Conservation (phyloP, 2,113 vertebrate species). For the Lepisosteus oculatus region DNA sequence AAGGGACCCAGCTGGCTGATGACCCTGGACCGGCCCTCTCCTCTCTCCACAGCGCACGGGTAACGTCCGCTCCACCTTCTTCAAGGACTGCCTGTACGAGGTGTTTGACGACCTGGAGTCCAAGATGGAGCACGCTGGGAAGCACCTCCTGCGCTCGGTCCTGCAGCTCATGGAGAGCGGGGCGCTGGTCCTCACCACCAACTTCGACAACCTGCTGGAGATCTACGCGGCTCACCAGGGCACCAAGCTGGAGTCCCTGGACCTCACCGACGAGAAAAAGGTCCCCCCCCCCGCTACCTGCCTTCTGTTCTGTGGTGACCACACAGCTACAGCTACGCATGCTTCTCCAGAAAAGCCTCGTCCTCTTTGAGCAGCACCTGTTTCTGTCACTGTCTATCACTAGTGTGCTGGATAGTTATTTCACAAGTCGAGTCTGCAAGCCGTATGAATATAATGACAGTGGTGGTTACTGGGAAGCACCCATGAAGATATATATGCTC, state of each 20-base stretch:
- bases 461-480: no score
- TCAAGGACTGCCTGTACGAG: slow-evolving; percentile 94
- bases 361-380: no score
- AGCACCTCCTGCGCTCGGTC: slow-evolving; percentile 86
- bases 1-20: no score
- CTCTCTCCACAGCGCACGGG: slow-evolving; percentile 76
- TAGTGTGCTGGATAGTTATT: no score
- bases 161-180: slow-evolving; percentile 91
- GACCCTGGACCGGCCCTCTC: background rate
- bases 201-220: slow-evolving; percentile 93
- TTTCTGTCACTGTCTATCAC: no score
- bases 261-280: slow-evolving; percentile 95
- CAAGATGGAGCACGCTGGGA: slow-evolving; percentile 92
- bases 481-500: no score
- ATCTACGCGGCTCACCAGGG: slow-evolving; percentile 88
- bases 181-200: slow-evolving; percentile 87
- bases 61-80: slow-evolving; percentile 89
- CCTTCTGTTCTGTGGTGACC: no score
- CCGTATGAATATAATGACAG: no score
- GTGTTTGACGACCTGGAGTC: slow-evolving; percentile 92
- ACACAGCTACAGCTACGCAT: no score
- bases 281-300: slow-evolving; percentile 46
- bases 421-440: no score
- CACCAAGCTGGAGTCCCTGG: slow-evolving; percentile 88
- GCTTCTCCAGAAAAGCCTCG: no score